A percentile compares a stretch with the other conserved stretches of the same genome.
Conservation (phyloP, 1,140 invertebrate genomes). For the Drosophila pruinosa region DNA sequence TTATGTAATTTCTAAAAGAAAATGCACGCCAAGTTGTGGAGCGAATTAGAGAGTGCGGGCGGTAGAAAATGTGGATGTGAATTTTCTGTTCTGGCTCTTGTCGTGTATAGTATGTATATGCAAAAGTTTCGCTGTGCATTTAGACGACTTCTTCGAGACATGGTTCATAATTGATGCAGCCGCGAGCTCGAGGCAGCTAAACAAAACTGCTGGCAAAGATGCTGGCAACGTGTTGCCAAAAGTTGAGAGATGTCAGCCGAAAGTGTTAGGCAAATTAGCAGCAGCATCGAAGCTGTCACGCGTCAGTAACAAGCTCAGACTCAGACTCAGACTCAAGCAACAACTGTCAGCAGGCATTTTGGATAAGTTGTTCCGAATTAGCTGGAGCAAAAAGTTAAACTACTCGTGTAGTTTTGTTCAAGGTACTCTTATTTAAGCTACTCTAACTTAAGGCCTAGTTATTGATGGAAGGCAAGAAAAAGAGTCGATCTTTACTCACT, state of each 20-base stretch:
- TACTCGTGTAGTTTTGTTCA: not conserved
- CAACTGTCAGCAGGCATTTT: no score
- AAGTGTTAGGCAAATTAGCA: slow-evolving; percentile 72
- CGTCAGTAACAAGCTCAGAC: slow-evolving; percentile 14
- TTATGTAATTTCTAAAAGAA: slow-evolving; percentile 59
- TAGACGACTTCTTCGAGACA: slow-evolving; percentile 42
- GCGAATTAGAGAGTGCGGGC: not conserved
- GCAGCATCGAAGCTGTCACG: slow-evolving; percentile 58
- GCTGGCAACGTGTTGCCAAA: slow-evolving; percentile 25
- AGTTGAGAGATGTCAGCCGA: slow-evolving; percentile 62
- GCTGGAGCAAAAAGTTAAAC: not conserved
- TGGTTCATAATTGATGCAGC: slow-evolving; percentile 69
- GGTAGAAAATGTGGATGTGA: not conserved
- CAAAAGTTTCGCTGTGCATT: slow-evolving; percentile 63
- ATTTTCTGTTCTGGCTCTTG: not conserved
- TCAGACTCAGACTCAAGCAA: no score
- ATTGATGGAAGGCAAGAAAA: slow-evolving; percentile 17
- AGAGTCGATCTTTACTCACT: slow-evolving; percentile 87
- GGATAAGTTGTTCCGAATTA: slow-evolving; percentile 29
- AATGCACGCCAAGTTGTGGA: slow-evolving; percentile 29
- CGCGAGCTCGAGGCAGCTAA: slow-evolving; percentile 8
- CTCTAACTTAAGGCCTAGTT: not conserved
- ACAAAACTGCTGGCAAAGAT: slow-evolving; percentile 26
- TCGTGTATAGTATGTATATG: slow-evolving; percentile 22
- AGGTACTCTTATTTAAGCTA: not conserved